Evolutionary conservation across 2,113 vertebrate genomes (phyloP).

Genomic region (Larimichthys crocea): DNA sequence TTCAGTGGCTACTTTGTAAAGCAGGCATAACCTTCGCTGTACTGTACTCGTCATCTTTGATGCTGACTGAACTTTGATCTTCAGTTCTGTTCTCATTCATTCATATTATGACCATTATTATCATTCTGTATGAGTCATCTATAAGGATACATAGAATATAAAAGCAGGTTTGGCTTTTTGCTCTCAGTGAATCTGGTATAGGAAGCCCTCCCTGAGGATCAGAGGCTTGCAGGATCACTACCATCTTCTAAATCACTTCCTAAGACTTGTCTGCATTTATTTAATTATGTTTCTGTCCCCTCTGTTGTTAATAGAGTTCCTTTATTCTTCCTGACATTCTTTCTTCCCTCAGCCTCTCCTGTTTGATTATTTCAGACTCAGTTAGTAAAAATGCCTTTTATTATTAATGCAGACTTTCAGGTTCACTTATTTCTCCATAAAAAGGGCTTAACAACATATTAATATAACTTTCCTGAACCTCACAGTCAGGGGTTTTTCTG

Average conservation of each 20-base stretch:
- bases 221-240: constrained; percentile 6
- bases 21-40: background rate
- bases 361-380: constrained; percentile 14
- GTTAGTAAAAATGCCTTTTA: constrained; percentile 16
- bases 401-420: constrained; percentile 15
- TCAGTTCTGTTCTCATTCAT: background rate
- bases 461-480: background rate
- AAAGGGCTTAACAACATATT: background rate
- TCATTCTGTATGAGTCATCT: background rate
- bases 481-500: constrained; percentile 11
- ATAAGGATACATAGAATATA: constrained; percentile 16
- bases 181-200: background rate
- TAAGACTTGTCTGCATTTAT: constrained; percentile 35
- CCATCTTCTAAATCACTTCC: constrained; percentile 28
- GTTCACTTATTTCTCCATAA: background rate
- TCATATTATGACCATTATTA: background rate
- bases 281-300: constrained; percentile 41
- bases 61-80: constrained; percentile 19
- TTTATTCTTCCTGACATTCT: background rate
- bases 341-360: constrained; percentile 14
- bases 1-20: background rate
- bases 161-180: constrained; percentile 10
- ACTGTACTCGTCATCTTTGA: background rate
- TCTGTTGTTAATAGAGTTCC: constrained; percentile 17
- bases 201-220: background rate